These are phyloP conservation scores for Atopsyche davidsoni DNA, from an alignment of 1,140 invertebrate genomes.

Conservation along the genomic window DNA sequence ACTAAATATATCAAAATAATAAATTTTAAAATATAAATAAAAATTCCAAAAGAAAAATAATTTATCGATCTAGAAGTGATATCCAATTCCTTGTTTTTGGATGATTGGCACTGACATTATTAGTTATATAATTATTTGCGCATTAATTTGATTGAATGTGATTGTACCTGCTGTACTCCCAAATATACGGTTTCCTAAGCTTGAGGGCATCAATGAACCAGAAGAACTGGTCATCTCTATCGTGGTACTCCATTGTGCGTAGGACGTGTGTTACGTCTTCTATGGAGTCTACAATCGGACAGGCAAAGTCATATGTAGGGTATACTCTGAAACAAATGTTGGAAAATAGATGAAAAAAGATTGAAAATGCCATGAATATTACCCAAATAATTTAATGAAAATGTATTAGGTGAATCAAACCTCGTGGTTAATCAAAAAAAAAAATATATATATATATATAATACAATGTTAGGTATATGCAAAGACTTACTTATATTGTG, in stretches of 20 bases:
- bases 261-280: slow-evolving; percentile 97
- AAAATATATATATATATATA: slow-evolving; percentile 10
- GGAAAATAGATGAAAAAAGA: slow-evolving; percentile 18
- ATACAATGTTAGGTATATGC: neutral
- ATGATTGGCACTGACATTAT: too few species aligned
- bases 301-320: slow-evolving; percentile 99
- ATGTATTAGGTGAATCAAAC: slow-evolving; percentile 10
- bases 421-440: too few species aligned
- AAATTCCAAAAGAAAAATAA: too few species aligned
- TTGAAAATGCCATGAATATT: slow-evolving; percentile 10
- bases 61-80: too few species aligned
- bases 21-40: too few species aligned
- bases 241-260: slow-evolving; percentile 97
- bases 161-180: slow-evolving; percentile 83
- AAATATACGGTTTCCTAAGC: slow-evolving; percentile 88
- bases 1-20: slow-evolving; percentile 4
- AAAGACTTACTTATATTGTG: slow-evolving; percentile 84
- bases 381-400: slow-evolving; percentile 19
- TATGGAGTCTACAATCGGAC: slow-evolving; percentile 96
- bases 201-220: slow-evolving; percentile 89
- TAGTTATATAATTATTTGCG: too few species aligned
- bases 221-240: slow-evolving; percentile 95
- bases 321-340: slow-evolving; percentile 72
- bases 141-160: too few species aligned
- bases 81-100: too few species aligned